Evolutionary conservation across 1,140 invertebrate species (phyloP), one percentile per base, ranked within the genome.

Genomic region (Magallana gigas): DNA sequence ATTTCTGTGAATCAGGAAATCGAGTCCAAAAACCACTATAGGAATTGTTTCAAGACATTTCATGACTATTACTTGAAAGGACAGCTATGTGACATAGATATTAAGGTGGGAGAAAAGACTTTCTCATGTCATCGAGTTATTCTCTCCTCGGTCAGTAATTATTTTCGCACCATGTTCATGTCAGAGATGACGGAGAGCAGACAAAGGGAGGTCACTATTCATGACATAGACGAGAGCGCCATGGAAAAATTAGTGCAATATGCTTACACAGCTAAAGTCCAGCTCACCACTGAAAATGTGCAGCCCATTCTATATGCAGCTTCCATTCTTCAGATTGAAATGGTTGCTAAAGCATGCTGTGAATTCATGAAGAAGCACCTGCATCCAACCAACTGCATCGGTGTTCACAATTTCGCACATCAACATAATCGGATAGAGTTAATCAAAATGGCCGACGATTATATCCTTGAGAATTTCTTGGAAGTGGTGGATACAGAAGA

Each of bases 301-400:
- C 94, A 95, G 90, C 89, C 90, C 9, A 85, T 95, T 16, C 88
- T 95, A 12, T 94, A 93, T 91, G 94, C 94, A 9, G 89, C 94
- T 0, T 94, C 93, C 11, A 94, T 94, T 84, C 90, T 95, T 6
- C 94, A 95, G 88, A 92, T 94, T 36, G 94, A 94, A 64, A 87
- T 92, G 48, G 94, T 95, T 12, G 93, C 94, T 16, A 83, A 91
- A 64, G 94, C 93, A 1, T 94, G 94, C 83, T 93, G 92, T 87
- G 92, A 93, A 23, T 94, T 95, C 90, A 94, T 95, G 94, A 92
- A 93, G 85, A 91, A 90, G 12, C 94, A 94, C 87, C 90, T 95
- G 5, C 92, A 94, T 81, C 92, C 93, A 9, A 92, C 92, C 1
- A 95, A 94, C 87, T 94, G 94, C 90, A 92, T 94, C n/a, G 93